Percentiles rank a stretch among this genome's conserved stretches.
Evolutionary conservation across 2,113 vertebrate species (phyloP).

Genomic region (Meles meles): DNA sequence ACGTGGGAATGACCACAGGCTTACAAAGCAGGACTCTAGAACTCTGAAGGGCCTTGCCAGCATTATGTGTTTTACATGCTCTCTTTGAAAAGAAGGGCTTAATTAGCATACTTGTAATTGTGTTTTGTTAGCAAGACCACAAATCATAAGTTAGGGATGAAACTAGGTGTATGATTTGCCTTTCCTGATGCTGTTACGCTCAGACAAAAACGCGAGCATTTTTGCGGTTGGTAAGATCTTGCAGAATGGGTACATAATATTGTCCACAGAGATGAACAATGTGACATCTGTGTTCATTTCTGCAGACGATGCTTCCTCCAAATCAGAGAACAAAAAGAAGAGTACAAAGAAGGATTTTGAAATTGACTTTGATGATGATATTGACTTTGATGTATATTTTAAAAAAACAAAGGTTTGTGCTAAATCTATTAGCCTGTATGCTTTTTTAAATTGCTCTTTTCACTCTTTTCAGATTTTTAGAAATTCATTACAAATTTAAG

Average conservation of each 20-base stretch:
- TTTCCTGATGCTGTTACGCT: neutral
- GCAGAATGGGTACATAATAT: neutral
- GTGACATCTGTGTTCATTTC: neutral
- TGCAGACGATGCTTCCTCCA: neutral
- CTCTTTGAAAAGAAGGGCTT: neutral
- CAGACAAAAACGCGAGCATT: neutral
- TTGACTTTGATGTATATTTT: constrained; percentile 88
- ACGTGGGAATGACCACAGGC: neutral
- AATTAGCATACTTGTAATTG: neutral
- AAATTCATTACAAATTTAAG: neutral
- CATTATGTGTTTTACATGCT: neutral
- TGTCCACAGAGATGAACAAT: neutral
- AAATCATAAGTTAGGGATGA: neutral
- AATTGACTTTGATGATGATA: constrained; percentile 88
- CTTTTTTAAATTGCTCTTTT: neutral
- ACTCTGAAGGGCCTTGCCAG: neutral
- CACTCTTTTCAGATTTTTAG: too few relatives aligned
- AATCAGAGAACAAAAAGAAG: constrained; percentile 76
- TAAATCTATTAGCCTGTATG: neutral
- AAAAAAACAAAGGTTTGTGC: constrained; percentile 86
- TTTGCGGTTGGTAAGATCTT: neutral
- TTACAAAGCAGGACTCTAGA: neutral
- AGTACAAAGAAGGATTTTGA: constrained; percentile 86
- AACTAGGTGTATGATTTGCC: neutral
- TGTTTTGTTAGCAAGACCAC: neutral